phyloP scores from a whole-genome alignment of 2,113 vertebrate genomes.

The Hucho hucho region DNA sequence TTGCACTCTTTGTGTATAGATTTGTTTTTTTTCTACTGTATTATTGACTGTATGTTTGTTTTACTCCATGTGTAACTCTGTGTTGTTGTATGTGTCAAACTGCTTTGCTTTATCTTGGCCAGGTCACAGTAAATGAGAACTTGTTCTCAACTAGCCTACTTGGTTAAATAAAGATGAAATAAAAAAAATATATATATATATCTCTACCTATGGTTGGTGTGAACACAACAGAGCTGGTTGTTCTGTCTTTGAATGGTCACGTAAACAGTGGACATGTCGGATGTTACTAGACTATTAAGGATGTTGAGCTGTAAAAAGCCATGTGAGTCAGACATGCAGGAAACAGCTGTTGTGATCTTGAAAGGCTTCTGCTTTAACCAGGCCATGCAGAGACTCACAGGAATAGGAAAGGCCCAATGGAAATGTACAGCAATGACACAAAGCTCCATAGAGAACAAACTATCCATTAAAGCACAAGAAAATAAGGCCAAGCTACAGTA shows the following conservation, averaged over 20 bases:
- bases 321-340: constrained; percentile 27
- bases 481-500: constrained; percentile 19
- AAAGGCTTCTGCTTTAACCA: constrained; percentile 44
- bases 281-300: background rate
- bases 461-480: constrained; percentile 34
- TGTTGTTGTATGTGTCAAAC: too few relatives aligned
- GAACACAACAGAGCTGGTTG: background rate
- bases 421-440: constrained; percentile 35
- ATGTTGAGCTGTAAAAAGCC: background rate
- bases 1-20: too few relatives aligned
- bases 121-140: too few relatives aligned
- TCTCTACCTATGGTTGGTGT: too few relatives aligned
- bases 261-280: background rate
- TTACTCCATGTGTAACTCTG: too few relatives aligned
- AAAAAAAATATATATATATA: too few relatives aligned
- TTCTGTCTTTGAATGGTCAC: background rate
- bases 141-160: too few relatives aligned
- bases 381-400: constrained; percentile 1
- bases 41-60: too few relatives aligned
- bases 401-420: constrained; percentile 37
- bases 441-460: constrained; percentile 20
- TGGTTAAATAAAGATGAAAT: too few relatives aligned
- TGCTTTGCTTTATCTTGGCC: too few relatives aligned
- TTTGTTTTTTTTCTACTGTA: too few relatives aligned
- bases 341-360: constrained; percentile 59